Percentiles rank a stretch among this genome's conserved stretches.
phyloP scores from a whole-genome alignment of 2,113 vertebrate genomes.

The Anas platyrhynchos region DNA sequence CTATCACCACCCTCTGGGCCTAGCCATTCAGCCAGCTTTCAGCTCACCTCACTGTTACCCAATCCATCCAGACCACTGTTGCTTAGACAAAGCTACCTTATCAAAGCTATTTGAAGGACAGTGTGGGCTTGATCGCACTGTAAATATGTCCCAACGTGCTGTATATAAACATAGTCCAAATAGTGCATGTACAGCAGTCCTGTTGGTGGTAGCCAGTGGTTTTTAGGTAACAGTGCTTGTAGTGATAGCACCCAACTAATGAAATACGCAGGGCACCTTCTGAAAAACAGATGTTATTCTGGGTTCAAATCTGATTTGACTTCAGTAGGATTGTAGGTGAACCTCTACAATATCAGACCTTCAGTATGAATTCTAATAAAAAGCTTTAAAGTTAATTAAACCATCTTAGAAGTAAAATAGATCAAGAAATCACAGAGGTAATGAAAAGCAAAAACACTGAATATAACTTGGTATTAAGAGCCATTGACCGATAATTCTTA shows the following conservation, averaged over 20 bases:
- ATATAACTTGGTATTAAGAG: background rate
- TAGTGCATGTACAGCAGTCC: fast-evolving
- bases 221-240: background rate
- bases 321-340: background rate
- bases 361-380: background rate
- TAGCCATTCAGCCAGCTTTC: background rate
- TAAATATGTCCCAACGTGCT: background rate
- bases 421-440: background rate
- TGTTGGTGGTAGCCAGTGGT: background rate
- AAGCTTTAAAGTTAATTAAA: background rate
- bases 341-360: background rate
- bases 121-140: background rate
- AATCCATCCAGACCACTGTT: background rate
- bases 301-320: background rate
- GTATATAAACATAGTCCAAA: background rate
- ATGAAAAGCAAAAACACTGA: background rate
- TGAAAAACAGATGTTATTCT: background rate
- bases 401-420: background rate
- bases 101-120: background rate
- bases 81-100: background rate
- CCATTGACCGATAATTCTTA: background rate
- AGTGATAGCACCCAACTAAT: background rate
- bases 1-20: background rate
- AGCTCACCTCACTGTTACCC: background rate
- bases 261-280: background rate